phyloP scores from a whole-genome alignment of 2,888 invertebrate species.

The Eristalinus aeneus region DNA sequence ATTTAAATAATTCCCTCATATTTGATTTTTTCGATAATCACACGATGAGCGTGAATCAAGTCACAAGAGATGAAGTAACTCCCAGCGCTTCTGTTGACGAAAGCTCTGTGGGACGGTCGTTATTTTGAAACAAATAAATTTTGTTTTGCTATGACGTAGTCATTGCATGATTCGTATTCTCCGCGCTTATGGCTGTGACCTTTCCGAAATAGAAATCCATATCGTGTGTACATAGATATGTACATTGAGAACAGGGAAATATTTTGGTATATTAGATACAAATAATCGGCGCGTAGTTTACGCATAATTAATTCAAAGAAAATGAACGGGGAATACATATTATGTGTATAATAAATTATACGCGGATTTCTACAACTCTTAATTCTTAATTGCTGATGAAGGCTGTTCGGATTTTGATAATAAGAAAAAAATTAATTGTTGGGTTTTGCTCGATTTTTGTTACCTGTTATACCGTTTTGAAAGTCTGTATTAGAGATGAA shows the following conservation, averaged over 20 bases:
- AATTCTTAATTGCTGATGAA: not conserved
- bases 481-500: not conserved
- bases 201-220: conserved; percentile 40
- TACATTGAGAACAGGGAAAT: not conserved
- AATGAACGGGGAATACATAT: not conserved
- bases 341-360: not conserved
- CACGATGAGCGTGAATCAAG: not conserved
- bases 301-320: conserved; percentile 23
- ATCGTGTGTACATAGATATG: not conserved
- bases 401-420: not conserved
- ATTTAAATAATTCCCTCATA: conserved; percentile 44
- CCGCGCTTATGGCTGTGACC: conserved; percentile 28
- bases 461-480: not conserved
- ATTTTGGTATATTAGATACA: not conserved
- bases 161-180: conserved; percentile 47
- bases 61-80: not conserved
- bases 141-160: conserved; percentile 62
- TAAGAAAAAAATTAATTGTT: not conserved
- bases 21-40: conserved; percentile 13
- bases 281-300: conserved; percentile 11
- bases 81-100: conserved; percentile 15
- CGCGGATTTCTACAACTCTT: not conserved
- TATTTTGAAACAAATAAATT: conserved; percentile 62
- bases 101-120: conserved; percentile 43
- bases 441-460: not conserved